phyloP scores from a whole-genome alignment of 2,888 invertebrate genomes.

The Melieria crassipennis region DNA sequence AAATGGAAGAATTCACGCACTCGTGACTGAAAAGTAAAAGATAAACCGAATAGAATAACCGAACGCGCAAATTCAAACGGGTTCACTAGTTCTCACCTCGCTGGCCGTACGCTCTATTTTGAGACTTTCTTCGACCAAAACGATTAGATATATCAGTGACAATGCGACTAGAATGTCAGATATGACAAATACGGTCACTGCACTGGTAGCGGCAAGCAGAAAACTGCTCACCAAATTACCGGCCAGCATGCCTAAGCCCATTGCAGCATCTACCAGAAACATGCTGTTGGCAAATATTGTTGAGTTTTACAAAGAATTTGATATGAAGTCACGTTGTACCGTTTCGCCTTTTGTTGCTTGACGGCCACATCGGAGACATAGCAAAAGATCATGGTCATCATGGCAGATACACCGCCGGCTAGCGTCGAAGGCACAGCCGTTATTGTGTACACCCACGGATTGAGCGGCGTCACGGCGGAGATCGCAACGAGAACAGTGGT shows the following conservation, averaged over 20 bases:
- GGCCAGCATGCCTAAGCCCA: constrained; percentile 71
- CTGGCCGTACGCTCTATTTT: constrained; percentile 46
- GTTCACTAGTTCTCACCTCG: constrained; percentile 44
- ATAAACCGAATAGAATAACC: background rate
- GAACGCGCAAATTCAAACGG: background rate
- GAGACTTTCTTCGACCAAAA: constrained; percentile 59
- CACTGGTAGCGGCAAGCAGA: constrained; percentile 65
- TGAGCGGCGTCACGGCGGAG: constrained; percentile 47
- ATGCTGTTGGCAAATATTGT: constrained; percentile 66
- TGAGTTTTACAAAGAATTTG: background rate
- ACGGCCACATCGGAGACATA: constrained; percentile 75
- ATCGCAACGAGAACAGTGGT: constrained; percentile 49
- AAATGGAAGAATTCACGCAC: constrained; percentile 59
- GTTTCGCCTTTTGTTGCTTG: constrained; percentile 63
- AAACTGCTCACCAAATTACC: constrained; percentile 72
- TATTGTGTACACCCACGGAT: constrained; percentile 66
- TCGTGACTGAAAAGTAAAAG: constrained; percentile 44
- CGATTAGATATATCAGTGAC: constrained; percentile 51
- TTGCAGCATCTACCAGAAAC: constrained; percentile 70
- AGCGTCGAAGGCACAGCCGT: constrained; percentile 70
- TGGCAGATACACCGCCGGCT: constrained; percentile 71
- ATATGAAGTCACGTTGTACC: constrained; percentile 43
- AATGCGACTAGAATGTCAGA: constrained; percentile 48
- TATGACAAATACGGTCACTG: constrained; percentile 52
- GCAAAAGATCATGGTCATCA: constrained; percentile 72